Conservation (phyloP, 1,140 invertebrate genomes). For the Stegodyphus dumicola region DNA sequence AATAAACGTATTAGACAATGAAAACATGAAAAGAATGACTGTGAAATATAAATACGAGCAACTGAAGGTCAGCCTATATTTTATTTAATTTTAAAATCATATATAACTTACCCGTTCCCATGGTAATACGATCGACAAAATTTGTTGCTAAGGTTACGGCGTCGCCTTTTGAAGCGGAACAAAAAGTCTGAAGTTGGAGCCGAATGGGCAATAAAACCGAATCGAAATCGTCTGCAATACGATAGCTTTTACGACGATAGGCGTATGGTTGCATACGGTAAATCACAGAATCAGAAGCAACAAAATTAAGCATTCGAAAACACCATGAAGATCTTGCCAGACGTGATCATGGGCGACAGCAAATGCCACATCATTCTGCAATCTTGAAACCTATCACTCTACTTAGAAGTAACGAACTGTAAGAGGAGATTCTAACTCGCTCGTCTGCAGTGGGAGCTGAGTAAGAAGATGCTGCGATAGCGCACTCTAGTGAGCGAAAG, state of each 20-base stretch:
- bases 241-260: background rate
- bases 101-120: constrained; percentile 42
- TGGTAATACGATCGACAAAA: constrained; percentile 45
- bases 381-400: background rate
- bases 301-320: background rate
- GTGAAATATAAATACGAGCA: no score
- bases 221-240: constrained; percentile 25
- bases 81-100: no score
- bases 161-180: constrained; percentile 23
- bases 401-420: background rate
- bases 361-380: background rate
- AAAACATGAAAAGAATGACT: no score
- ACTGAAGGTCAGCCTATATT: no score
- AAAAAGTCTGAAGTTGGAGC: constrained; percentile 4
- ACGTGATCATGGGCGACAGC: background rate
- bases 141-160: constrained; percentile 42
- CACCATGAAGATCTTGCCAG: background rate
- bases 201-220: constrained; percentile 29
- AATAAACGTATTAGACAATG: no score
- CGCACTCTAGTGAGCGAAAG: background rate
- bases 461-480: no score
- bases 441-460: no score
- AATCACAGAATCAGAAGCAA: background rate
- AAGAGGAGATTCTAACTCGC: background rate
- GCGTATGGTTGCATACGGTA: constrained; percentile 35